Conservation (phyloP, 1,140 invertebrate genomes). For the Drosophila tropicalis region DNA sequence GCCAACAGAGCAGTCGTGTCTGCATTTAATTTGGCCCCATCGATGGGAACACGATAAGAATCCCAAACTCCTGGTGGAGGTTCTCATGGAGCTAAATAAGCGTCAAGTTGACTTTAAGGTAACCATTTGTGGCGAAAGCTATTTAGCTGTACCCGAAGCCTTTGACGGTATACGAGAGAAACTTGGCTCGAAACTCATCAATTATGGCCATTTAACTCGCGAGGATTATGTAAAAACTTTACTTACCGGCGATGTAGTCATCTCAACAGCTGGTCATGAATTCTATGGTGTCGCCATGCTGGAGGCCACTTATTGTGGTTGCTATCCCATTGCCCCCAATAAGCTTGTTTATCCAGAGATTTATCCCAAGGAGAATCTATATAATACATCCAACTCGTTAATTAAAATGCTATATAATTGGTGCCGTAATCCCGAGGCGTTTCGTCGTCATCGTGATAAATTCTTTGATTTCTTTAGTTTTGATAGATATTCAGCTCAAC, state of each 20-base stretch:
- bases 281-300: slow-evolving; percentile 91
- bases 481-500: slow-evolving; percentile 70
- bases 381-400: slow-evolving; percentile 85
- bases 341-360: slow-evolving; percentile 90
- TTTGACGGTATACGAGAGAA: slow-evolving; percentile 84
- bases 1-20: slow-evolving; percentile 50
- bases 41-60: slow-evolving; percentile 93
- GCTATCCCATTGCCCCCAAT: slow-evolving; percentile 88
- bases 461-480: slow-evolving; percentile 77
- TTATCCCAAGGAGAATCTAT: slow-evolving; percentile 87
- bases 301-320: slow-evolving; percentile 88
- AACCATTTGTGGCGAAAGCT: slow-evolving; percentile 84
- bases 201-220: slow-evolving; percentile 87
- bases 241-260: slow-evolving; percentile 85
- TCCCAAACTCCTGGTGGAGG: slow-evolving; percentile 87
- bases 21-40: slow-evolving; percentile 91
- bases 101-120: slow-evolving; percentile 85
- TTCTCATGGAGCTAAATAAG: slow-evolving; percentile 85
- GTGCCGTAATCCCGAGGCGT: slow-evolving; percentile 81
- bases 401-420: slow-evolving; percentile 84
- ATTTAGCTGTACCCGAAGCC: slow-evolving; percentile 83
- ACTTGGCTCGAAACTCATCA: slow-evolving; percentile 84
- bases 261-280: slow-evolving; percentile 91
- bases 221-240: slow-evolving; percentile 86
- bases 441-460: slow-evolving; percentile 71